A percentile compares a stretch with the other conserved stretches of the same genome.
phyloP scores from a whole-genome alignment of 2,113 vertebrate genomes.

The Indri indri region DNA sequence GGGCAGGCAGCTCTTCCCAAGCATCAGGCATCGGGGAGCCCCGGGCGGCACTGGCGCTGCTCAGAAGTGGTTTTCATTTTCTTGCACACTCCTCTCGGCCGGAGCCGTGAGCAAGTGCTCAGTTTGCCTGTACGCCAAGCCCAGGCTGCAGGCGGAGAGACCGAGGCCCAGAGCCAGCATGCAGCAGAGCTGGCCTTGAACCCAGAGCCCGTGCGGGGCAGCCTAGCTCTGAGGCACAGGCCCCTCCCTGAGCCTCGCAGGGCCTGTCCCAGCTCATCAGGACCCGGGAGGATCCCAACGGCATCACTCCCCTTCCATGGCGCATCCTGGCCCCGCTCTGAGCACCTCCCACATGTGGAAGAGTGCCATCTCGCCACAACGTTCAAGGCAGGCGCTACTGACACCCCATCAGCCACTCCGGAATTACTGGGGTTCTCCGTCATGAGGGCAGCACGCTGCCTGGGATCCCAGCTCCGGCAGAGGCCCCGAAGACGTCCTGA shows the following conservation, averaged over 20 bases:
- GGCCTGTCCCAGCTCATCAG: neutral
- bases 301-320: too few species aligned
- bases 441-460: neutral
- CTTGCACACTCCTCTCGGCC: too few species aligned
- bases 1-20: neutral
- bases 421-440: neutral
- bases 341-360: too few species aligned
- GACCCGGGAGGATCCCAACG: neutral
- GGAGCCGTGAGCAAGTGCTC: neutral
- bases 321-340: accelerated
- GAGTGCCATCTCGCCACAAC: neutral
- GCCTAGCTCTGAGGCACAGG: too few species aligned
- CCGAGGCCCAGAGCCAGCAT: neutral
- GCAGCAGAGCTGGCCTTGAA: neutral
- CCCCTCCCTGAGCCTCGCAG: too few species aligned
- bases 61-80: neutral
- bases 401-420: neutral
- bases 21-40: neutral
- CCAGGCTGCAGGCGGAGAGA: neutral
- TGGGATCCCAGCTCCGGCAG: neutral
- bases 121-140: neutral
- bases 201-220: neutral
- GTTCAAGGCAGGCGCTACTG: neutral
- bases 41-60: neutral
- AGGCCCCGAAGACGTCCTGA: too few species aligned